phyloP scores from a whole-genome alignment of 2,888 invertebrate species.

The Oscheius onirici region DNA sequence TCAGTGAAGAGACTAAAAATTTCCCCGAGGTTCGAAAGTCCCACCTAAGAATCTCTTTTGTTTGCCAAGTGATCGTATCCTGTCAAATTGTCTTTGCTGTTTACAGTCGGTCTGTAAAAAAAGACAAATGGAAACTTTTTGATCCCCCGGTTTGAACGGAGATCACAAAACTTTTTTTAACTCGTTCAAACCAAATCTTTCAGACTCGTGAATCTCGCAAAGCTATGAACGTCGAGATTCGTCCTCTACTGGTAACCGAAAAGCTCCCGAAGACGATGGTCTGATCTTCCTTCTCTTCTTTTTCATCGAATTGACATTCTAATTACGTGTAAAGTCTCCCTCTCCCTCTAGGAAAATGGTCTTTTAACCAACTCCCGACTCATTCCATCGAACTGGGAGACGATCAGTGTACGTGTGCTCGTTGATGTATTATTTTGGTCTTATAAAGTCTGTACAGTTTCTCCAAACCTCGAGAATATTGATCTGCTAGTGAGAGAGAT shows the following conservation, averaged over 20 bases:
- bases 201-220: neutral
- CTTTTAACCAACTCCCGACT: neutral
- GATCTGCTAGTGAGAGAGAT: conserved; percentile 23
- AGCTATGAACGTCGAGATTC: conserved; percentile 15
- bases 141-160: too few relatives aligned
- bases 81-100: too few relatives aligned
- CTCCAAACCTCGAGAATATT: conserved; percentile 30
- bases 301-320: neutral
- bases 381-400: conserved; percentile 10
- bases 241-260: conserved; percentile 17
- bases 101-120: too few relatives aligned
- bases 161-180: too few relatives aligned
- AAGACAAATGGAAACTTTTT: too few relatives aligned
- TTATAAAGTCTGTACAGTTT: neutral
- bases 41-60: too few relatives aligned
- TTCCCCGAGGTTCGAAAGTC: too few relatives aligned
- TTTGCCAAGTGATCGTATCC: too few relatives aligned
- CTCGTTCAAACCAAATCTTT: too few relatives aligned
- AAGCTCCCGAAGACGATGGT: conserved; percentile 15
- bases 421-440: neutral
- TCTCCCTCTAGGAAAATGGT: conserved; percentile 1
- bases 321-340: conserved; percentile 18
- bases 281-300: neutral
- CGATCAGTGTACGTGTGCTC: neutral
- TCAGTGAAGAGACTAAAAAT: too few relatives aligned